phyloP scores from a whole-genome alignment of 2,888 invertebrate species.

The Orthosia gracilis region DNA sequence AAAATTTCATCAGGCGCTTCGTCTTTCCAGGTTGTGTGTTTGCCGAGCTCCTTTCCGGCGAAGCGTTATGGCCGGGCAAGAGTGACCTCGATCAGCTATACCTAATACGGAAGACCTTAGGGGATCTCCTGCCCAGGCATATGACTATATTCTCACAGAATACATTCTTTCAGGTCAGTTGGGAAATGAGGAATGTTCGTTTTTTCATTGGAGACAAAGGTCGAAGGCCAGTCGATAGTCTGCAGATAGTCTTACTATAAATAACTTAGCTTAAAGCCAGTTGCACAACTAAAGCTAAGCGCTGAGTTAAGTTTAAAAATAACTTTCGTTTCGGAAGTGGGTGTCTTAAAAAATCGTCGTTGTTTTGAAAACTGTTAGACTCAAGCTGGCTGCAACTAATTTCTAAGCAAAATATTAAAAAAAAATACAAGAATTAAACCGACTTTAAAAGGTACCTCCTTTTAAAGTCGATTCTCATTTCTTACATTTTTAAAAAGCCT shows the following conservation, averaged over 20 bases:
- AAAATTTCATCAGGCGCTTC: constrained; percentile 45
- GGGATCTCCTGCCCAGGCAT: constrained; percentile 98
- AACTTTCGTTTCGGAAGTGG: too few relatives aligned
- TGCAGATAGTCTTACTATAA: not conserved
- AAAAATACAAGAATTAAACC: too few relatives aligned
- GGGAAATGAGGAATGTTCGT: not conserved
- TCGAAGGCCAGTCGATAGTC: not conserved
- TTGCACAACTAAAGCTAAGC: not conserved
- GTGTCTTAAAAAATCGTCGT: too few relatives aligned
- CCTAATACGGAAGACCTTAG: constrained; percentile 98
- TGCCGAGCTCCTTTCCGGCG: constrained; percentile 96
- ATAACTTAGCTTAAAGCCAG: not conserved
- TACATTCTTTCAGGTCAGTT: constrained; percentile 94
- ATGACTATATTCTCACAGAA: constrained; percentile 99
- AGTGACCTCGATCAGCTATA: constrained; percentile 99
- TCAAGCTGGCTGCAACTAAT: too few relatives aligned
- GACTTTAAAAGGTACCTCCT: too few relatives aligned
- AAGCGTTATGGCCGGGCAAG: constrained; percentile 99
- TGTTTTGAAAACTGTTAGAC: too few relatives aligned
- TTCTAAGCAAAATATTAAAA: too few relatives aligned
- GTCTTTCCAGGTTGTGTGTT: constrained; percentile 94
- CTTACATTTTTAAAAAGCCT: too few relatives aligned
- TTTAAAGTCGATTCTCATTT: too few relatives aligned
- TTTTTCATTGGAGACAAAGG: not conserved
- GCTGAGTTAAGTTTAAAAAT: too few relatives aligned